Conservation (phyloP, 2,797 vertebrate genomes). For the Syncerus caffer region DNA sequence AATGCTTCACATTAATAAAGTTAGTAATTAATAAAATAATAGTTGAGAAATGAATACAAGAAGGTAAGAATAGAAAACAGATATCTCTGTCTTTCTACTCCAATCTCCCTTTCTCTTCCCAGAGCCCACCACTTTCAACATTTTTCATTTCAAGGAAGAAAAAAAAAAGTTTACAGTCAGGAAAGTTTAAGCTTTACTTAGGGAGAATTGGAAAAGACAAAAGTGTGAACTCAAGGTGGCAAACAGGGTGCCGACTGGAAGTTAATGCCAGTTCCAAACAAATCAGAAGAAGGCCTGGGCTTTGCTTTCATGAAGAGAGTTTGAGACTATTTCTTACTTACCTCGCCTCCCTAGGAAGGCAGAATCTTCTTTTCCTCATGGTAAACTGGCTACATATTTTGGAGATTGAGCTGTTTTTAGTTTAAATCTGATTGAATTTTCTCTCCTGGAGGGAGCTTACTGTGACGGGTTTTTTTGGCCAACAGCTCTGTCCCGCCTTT, state of each 20-base stretch:
- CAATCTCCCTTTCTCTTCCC: neutral
- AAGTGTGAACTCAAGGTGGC: neutral
- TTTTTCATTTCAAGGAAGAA: neutral
- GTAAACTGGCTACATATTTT: slow-evolving; percentile 22
- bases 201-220: neutral
- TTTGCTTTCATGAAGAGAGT: neutral
- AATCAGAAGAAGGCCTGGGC: neutral
- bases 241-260: neutral
- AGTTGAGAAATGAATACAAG: neutral
- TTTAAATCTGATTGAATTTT: slow-evolving; percentile 47
- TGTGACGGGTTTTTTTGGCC: slow-evolving; percentile 7
- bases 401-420: slow-evolving; percentile 53
- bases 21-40: neutral
- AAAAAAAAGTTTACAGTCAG: neutral
- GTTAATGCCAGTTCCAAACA: neutral
- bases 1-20: neutral
- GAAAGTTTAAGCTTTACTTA: neutral
- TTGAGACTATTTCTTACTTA: neutral
- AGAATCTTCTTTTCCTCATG: slow-evolving; percentile 17
- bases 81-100: neutral
- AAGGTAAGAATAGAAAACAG: neutral
- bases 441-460: neutral
- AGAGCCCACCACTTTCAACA: neutral
- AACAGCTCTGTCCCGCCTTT: slow-evolving; percentile 29
- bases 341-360: neutral